Evolutionary conservation across 2,888 invertebrate species (phyloP), one percentile per base, ranked within the genome.

Genomic region (Agriopis leucophaearia): DNA sequence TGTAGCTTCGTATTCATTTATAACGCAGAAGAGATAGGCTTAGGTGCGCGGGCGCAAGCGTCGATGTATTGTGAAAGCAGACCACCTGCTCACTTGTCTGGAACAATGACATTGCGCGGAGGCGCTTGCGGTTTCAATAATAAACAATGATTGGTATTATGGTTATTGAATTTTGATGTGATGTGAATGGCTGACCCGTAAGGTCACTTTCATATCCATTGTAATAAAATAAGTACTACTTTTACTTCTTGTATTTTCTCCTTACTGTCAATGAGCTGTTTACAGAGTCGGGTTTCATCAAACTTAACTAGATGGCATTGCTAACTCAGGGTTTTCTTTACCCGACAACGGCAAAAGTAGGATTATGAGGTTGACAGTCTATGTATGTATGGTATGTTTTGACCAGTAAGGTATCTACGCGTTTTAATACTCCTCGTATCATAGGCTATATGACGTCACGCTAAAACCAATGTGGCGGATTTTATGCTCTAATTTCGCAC

Each of bases 11-110:
- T 15, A 38, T 54, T 54, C 3, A 52, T 15, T 52, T 15, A 9
- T 38, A 36, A 36, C 9, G 18, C 18, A 36, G 36, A 8, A 38
- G 38, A 16, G 38, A 38, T 38, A 51, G 36, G n/a, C 36, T 4
- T n/a, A 18, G 8, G 12, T 55, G 42, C 42, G 42, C 42, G 38
- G 54, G 40, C 69, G 63, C 61, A 70, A 38, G 72, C 71, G 68
- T 66, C 68, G 57, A 66, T 64, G 63, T 55, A 72, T 75, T 73
- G 75, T 73, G 75, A 73, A 75, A 75, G 75, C 69, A 60, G 66
- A 72, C 70, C 72, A 75, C 75, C 73, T 75, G 73, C 68, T 71
- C 59, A 56, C 40, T 40, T 16, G 65, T 42, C 59, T 62, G 16
- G 60, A 70, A 71, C 74, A 74, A 74, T 74, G 69, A 66, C 66